Percentiles rank a stretch among this genome's conserved stretches.
Conservation (phyloP, 2,797 vertebrate species). For the Lutjanus argentimaculatus region DNA sequence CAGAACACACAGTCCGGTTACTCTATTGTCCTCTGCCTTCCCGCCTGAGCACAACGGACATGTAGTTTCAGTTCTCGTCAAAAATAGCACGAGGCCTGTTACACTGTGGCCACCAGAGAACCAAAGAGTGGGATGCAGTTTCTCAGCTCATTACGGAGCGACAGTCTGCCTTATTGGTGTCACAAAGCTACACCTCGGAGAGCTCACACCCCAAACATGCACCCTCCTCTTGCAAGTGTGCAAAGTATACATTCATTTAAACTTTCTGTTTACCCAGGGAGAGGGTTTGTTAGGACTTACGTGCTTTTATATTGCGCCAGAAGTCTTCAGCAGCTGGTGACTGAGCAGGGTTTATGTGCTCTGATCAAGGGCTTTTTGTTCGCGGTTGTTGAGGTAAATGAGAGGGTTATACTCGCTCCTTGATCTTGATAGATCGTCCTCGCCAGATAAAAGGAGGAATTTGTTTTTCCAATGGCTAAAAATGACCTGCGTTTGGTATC, state of each 20-base stretch:
- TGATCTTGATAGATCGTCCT: not conserved
- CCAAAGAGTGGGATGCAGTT: slow-evolving; percentile 42
- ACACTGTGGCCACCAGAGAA: slow-evolving; percentile 43
- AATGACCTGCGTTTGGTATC: not conserved
- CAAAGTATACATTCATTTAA: slow-evolving; percentile 14
- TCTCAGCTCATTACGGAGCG: slow-evolving; percentile 65
- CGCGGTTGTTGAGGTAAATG: not conserved
- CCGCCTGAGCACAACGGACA: slow-evolving; percentile 15
- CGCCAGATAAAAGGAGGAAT: not conserved
- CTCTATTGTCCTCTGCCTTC: slow-evolving; percentile 10
- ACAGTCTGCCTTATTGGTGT: slow-evolving; percentile 58
- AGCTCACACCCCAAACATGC: slow-evolving; percentile 32
- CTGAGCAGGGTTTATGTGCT: not conserved
- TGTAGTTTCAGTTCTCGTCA: slow-evolving; percentile 46
- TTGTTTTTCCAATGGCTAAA: not conserved
- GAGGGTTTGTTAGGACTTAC: not conserved
- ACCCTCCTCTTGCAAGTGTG: not conserved
- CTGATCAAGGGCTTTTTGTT: not conserved
- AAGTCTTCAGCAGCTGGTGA: not conserved
- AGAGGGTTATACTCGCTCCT: not conserved
- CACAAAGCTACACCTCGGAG: slow-evolving; percentile 55
- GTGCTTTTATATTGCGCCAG: not conserved
- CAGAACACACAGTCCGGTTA: slow-evolving; percentile 7
- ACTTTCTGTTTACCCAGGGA: not conserved
- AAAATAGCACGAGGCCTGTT: slow-evolving; percentile 62